phyloP scores from a whole-genome alignment of 1,140 invertebrate genomes.

The Tetramorium alpestre region DNA sequence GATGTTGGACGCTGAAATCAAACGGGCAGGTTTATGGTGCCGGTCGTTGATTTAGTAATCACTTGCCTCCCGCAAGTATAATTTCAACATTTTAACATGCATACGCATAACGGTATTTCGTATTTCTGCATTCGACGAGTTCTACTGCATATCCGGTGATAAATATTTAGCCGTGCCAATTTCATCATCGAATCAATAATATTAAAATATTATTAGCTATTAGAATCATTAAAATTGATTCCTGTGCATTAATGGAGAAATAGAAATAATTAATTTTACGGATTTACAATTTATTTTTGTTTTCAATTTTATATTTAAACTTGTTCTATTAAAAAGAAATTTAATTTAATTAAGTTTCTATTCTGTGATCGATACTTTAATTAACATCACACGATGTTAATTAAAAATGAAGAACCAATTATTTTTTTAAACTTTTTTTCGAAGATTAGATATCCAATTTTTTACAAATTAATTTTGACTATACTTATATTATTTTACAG shows the following conservation, averaged over 20 bases:
- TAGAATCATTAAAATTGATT: constrained; percentile 1
- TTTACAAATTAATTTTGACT: not conserved
- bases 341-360: not conserved
- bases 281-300: not conserved
- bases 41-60: constrained; percentile 32
- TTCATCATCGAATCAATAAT: not conserved
- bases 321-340: not conserved
- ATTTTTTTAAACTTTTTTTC: not conserved
- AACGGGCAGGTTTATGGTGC: not conserved
- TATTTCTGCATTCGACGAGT: constrained; percentile 10
- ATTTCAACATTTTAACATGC: constrained; percentile 29
- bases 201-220: constrained; percentile 12
- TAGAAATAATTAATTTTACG: not conserved
- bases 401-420: not conserved
- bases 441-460: not conserved
- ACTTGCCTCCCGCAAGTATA: not conserved
- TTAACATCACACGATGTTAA: not conserved
- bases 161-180: not conserved
- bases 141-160: not conserved
- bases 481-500: not conserved
- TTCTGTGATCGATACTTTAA: not conserved
- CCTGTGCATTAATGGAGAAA: not conserved
- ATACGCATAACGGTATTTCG: constrained; percentile 21
- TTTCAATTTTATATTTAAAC: not conserved
- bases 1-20: not conserved